These are phyloP conservation scores for Aphelenchoides avenae DNA, from an alignment of 1,140 invertebrate species.

Conservation along the genomic window DNA sequence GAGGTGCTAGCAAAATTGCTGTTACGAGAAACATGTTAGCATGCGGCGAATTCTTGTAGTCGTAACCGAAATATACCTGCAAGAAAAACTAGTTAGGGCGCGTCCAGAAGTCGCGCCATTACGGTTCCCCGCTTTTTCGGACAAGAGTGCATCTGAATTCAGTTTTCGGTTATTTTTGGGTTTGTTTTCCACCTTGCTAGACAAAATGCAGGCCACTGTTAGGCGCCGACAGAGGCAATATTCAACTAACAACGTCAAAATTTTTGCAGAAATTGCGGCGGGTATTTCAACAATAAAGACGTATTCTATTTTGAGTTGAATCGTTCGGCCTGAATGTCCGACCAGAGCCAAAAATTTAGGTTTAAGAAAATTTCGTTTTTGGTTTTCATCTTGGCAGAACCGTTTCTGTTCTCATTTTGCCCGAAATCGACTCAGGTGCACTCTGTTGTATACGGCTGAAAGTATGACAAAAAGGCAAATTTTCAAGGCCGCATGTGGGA, in stretches of 20 bases:
- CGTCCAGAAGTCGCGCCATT: neutral
- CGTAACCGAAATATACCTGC: slow-evolving; percentile 17
- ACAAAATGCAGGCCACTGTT: neutral
- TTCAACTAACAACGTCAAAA: neutral
- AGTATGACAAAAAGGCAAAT: no score
- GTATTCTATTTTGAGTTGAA: no score
- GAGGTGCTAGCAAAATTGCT: slow-evolving; percentile 13
- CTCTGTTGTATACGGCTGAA: no score
- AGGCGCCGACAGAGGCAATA: neutral
- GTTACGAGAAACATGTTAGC: slow-evolving; percentile 17
- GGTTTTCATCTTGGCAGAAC: no score
- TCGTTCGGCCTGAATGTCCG: no score
- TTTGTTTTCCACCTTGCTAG: neutral
- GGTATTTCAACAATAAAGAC: no score
- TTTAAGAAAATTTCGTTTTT: no score
- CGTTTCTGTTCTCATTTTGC: no score
- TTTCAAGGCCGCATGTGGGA: neutral
- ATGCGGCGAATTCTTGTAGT: slow-evolving; percentile 19
- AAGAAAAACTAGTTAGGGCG: no score
- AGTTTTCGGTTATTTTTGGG: neutral
- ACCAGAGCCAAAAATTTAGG: no score
- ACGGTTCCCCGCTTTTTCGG: slow-evolving; percentile 1
- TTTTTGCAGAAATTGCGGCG: no score
- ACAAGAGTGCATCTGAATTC: neutral
- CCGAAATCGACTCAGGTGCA: no score